Evolutionary conservation across 2,888 invertebrate genomes (phyloP).

Genomic region (Drosophila subquinaria): DNA sequence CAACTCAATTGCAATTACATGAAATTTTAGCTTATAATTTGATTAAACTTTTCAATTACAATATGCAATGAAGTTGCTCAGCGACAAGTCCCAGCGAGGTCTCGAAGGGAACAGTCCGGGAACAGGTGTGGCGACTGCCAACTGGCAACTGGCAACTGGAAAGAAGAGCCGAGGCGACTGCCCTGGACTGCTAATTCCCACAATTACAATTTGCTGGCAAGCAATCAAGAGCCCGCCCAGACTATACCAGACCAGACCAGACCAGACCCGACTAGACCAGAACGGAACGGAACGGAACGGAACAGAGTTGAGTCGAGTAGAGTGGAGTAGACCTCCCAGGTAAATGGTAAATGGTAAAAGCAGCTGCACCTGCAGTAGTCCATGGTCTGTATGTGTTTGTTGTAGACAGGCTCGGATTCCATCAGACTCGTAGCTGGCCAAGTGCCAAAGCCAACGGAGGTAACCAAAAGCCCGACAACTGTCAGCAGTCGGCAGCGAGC

Average conservation of each 20-base stretch:
- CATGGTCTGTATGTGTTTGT: not conserved
- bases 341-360: conserved; percentile 29
- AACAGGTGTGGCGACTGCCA: conserved; percentile 16
- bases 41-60: conserved; percentile 80
- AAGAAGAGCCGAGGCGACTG: conserved; percentile 29
- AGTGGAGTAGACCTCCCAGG: conserved; percentile 48
- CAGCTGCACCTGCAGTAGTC: conserved; percentile 43
- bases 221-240: conserved; percentile 71
- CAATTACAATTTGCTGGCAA: conserved; percentile 81
- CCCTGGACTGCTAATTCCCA: conserved; percentile 75
- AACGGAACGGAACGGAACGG: not conserved
- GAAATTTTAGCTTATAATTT: conserved; percentile 78
- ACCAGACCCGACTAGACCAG: not conserved
- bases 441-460: conserved; percentile 45
- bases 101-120: conserved; percentile 31
- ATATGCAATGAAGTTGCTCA: conserved; percentile 78
- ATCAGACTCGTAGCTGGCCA: conserved; percentile 44
- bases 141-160: conserved; percentile 4
- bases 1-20: conserved; percentile 75
- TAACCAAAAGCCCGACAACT: conserved; percentile 56
- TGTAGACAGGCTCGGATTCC: conserved; percentile 30
- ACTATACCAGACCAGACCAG: conserved; percentile 6
- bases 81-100: conserved; percentile 5
- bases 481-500: conserved; percentile 41
- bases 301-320: conserved; percentile 31